Percentiles rank a stretch among this genome's conserved stretches.
Conservation (phyloP, 92 coral and sea anemone genomes). For the Ricordea florida region DNA sequence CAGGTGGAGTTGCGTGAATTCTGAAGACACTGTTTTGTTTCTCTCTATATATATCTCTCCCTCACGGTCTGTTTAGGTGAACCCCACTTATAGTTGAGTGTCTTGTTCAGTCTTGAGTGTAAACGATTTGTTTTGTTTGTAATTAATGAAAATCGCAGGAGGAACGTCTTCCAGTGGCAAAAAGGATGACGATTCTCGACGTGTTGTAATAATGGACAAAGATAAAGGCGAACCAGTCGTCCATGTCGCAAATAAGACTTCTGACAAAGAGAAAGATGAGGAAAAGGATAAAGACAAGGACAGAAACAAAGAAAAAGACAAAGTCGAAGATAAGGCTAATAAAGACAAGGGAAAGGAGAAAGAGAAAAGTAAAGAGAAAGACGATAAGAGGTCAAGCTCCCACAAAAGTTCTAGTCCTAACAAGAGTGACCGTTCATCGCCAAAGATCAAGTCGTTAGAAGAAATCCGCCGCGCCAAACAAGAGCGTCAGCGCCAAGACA, state of each 20-base stretch:
- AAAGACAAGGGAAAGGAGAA: conserved; percentile 3
- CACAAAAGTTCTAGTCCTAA: conserved; percentile 28
- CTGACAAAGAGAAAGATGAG: conserved; percentile 64
- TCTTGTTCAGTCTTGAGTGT: conserved; percentile 12
- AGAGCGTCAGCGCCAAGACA: conserved; percentile 80
- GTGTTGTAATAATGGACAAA: conserved; percentile 56
- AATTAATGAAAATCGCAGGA: conserved; percentile 67
- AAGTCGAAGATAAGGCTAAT: background rate
- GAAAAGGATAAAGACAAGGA: conserved; percentile 8
- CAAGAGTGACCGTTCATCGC: conserved; percentile 63
- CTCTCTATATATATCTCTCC: too few relatives aligned
- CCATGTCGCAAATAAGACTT: conserved; percentile 47
- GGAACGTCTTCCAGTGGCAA: conserved; percentile 56
- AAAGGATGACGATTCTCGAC: conserved; percentile 59
- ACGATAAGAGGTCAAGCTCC: conserved; percentile 47
- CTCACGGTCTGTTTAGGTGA: too few relatives aligned
- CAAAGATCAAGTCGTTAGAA: conserved; percentile 83
- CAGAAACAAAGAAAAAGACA: background rate
- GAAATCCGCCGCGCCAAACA: conserved; percentile 89
- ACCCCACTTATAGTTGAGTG: background rate
- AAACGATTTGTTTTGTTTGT: conserved; percentile 57
- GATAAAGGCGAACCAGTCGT: conserved; percentile 64
- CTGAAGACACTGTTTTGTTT: too few relatives aligned
- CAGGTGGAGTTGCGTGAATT: too few relatives aligned
- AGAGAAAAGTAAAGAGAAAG: conserved; percentile 33